A percentile compares a stretch with the other conserved stretches of the same genome.
Conservation (phyloP, 2,113 vertebrate species). For the Lepisosteus osseus region DNA sequence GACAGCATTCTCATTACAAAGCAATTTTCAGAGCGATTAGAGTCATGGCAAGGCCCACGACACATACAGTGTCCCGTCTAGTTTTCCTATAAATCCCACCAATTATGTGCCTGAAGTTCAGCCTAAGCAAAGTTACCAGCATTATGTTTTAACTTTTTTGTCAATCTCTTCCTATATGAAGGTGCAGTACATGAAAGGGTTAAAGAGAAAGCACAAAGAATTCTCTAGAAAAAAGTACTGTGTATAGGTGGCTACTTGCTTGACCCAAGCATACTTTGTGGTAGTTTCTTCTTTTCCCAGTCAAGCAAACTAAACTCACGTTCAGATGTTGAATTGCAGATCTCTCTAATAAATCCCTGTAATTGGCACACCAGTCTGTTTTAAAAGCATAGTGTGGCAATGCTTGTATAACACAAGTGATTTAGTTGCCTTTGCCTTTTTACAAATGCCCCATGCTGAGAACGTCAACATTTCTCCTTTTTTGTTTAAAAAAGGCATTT, state of each 20-base stretch:
- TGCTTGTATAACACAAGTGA: slow-evolving; percentile 66
- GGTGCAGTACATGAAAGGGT: slow-evolving; percentile 12
- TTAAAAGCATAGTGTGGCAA: slow-evolving; percentile 62
- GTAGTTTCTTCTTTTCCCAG: slow-evolving; percentile 21
- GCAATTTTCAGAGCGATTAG: too few relatives aligned
- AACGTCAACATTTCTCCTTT: slow-evolving; percentile 14
- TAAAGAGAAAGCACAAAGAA: slow-evolving; percentile 13
- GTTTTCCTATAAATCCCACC: too few relatives aligned
- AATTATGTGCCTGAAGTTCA: too few relatives aligned
- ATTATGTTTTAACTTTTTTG: too few relatives aligned
- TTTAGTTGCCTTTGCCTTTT: slow-evolving; percentile 62
- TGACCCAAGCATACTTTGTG: slow-evolving; percentile 17
- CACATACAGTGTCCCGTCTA: too few relatives aligned
- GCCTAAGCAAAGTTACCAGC: too few relatives aligned
- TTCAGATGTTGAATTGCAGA: slow-evolving; percentile 38
- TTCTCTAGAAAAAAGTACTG: neutral
- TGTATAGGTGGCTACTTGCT: neutral
- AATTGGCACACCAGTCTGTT: slow-evolving; percentile 50
- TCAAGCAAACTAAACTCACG: slow-evolving; percentile 36
- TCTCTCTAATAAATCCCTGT: slow-evolving; percentile 52
- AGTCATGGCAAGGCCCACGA: too few relatives aligned
- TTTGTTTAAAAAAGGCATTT: slow-evolving; percentile 16
- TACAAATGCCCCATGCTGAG: slow-evolving; percentile 62
- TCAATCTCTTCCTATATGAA: too few relatives aligned
- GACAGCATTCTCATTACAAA: too few relatives aligned